A percentile compares a stretch with the other conserved stretches of the same genome.
Evolutionary conservation across 2,797 vertebrate genomes (phyloP).

Genomic region (Trachurus trachurus): DNA sequence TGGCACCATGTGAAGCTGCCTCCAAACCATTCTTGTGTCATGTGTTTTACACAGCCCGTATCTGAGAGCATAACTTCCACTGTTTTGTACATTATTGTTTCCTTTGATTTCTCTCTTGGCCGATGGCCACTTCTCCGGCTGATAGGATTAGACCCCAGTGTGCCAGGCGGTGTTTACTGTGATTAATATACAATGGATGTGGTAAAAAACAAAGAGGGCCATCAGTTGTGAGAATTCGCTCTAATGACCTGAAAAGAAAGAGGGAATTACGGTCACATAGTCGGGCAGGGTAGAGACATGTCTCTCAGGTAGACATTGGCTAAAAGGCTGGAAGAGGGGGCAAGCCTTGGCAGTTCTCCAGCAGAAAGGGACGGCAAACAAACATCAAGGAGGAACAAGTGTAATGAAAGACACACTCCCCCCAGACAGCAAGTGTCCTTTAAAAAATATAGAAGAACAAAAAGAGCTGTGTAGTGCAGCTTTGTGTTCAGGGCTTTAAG

Average conservation of each 20-base stretch:
- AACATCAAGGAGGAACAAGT: constrained; percentile 65
- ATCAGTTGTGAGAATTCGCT: constrained; percentile 65
- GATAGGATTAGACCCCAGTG: constrained; percentile 77
- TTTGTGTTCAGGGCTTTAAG: constrained; percentile 34
- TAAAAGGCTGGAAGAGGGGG: constrained; percentile 43
- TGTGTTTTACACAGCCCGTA: constrained; percentile 50
- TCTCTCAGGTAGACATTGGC: constrained; percentile 47
- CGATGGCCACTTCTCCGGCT: constrained; percentile 64
- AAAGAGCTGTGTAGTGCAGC: constrained; percentile 28
- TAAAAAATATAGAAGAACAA: constrained; percentile 17
- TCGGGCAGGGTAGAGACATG: constrained; percentile 41
- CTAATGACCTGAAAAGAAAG: constrained; percentile 70
- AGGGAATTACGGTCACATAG: constrained; percentile 49
- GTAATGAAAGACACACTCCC: constrained; percentile 67
- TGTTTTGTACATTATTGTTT: constrained; percentile 53
- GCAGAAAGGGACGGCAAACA: constrained; percentile 56
- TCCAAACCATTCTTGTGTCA: constrained; percentile 42
- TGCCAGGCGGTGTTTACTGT: constrained; percentile 71
- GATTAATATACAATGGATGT: constrained; percentile 63
- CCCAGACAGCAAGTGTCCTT: constrained; percentile 59
- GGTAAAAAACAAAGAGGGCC: constrained; percentile 64
- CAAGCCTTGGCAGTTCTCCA: constrained; percentile 58
- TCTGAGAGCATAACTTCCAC: constrained; percentile 48
- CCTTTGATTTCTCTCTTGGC: constrained; percentile 71
- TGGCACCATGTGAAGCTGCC: constrained; percentile 61